Conservation (phyloP, 2,888 invertebrate species). For the Cremastinae sp. region DNA sequence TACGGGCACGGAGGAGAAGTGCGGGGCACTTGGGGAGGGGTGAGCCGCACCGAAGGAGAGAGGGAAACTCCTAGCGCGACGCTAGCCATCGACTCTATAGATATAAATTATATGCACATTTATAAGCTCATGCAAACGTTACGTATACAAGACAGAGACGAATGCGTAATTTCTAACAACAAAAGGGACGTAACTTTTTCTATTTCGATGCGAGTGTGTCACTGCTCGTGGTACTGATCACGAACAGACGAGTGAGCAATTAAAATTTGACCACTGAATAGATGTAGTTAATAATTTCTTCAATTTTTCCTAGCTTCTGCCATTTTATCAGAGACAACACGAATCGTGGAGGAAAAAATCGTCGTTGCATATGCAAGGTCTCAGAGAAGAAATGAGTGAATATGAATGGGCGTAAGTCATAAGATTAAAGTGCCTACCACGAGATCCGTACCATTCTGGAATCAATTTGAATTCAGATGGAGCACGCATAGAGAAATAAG, state of each 20-base stretch:
- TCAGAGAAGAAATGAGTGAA: neutral
- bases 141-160: neutral
- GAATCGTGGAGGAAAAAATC: neutral
- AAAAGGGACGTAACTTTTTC: neutral
- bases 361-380: neutral
- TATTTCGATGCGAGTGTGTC: too few species aligned
- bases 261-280: neutral
- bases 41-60: constrained; percentile 42
- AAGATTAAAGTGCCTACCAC: too few species aligned
- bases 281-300: neutral
- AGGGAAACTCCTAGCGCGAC: constrained; percentile 36
- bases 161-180: neutral
- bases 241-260: too few species aligned
- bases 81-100: constrained; percentile 23
- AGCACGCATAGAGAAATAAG: too few species aligned
- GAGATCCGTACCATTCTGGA: too few species aligned
- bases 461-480: too few species aligned
- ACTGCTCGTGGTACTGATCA: too few species aligned
- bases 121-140: neutral
- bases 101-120: constrained; percentile 5
- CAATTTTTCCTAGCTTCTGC: neutral
- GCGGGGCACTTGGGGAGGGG: constrained; percentile 54
- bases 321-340: constrained; percentile 2
- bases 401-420: too few species aligned
- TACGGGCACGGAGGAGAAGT: constrained; percentile 53